phyloP scores from a whole-genome alignment of 2,113 vertebrate species.

The Piprites chloris region DNA sequence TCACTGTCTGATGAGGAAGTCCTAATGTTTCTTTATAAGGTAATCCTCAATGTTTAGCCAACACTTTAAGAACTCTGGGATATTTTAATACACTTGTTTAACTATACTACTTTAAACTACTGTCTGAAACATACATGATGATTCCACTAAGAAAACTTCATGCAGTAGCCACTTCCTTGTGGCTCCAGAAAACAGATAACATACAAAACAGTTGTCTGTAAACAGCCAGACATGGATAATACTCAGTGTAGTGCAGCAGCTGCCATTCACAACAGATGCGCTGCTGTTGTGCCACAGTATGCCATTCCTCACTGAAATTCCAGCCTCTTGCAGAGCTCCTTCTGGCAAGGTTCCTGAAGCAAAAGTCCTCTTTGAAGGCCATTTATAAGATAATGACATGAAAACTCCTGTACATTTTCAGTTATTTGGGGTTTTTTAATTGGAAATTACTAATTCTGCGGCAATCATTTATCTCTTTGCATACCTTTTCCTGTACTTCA shows the following conservation, averaged over 20 bases:
- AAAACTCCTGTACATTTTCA: not conserved
- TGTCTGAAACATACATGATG: not conserved
- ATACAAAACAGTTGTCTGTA: not conserved
- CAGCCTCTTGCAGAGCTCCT: conserved; percentile 23
- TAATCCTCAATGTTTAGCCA: not conserved
- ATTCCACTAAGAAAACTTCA: not conserved
- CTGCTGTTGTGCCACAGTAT: rapidly evolving
- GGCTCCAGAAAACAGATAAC: not conserved
- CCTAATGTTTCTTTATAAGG: not conserved
- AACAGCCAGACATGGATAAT: not conserved
- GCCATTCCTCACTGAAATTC: conserved; percentile 53
- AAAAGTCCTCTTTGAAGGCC: conserved; percentile 7
- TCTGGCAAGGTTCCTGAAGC: conserved; percentile 29
- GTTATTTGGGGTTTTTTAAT: not conserved
- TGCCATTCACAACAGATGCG: conserved; percentile 45
- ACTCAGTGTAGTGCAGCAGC: conserved; percentile 31
- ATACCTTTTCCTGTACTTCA: not conserved
- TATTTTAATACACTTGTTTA: not conserved
- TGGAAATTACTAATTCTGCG: not conserved
- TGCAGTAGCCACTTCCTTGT: not conserved
- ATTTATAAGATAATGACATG: not conserved
- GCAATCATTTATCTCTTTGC: not conserved
- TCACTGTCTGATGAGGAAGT: not conserved
- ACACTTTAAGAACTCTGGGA: not conserved
- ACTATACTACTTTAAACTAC: not conserved